phyloP scores from a whole-genome alignment of 2,888 invertebrate genomes.

The Spialia ferax region DNA sequence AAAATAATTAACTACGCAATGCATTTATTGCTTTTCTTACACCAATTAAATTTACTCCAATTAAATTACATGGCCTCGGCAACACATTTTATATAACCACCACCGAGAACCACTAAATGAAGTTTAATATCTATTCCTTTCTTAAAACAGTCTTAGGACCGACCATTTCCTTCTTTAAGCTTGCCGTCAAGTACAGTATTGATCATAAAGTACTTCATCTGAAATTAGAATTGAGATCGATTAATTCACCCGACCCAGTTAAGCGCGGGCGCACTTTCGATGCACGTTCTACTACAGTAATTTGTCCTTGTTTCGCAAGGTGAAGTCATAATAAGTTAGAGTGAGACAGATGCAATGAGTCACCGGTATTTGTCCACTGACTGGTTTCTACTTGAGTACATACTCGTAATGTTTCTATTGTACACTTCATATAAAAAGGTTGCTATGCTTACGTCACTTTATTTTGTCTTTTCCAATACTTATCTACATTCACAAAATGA shows the following conservation, averaged over 20 bases:
- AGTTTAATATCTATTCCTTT: no score
- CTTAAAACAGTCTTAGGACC: not conserved
- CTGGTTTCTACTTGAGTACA: slow-evolving; percentile 10
- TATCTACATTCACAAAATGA: no score
- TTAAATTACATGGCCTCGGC: no score
- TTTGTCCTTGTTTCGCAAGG: slow-evolving; percentile 39
- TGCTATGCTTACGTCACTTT: not conserved
- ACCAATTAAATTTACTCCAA: no score
- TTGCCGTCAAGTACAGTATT: slow-evolving; percentile 54
- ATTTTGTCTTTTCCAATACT: not conserved
- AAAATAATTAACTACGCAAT: no score
- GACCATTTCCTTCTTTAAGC: not conserved
- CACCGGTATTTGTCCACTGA: slow-evolving; percentile 29
- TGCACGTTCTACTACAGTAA: slow-evolving; percentile 32
- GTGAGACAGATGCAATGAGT: slow-evolving; percentile 31
- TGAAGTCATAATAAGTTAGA: slow-evolving; percentile 31
- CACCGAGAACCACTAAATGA: no score
- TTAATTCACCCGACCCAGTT: slow-evolving; percentile 48
- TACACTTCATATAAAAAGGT: not conserved
- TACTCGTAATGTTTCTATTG: not conserved
- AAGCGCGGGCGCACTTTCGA: slow-evolving; percentile 41
- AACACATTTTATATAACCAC: no score
- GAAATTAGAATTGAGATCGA: slow-evolving; percentile 46
- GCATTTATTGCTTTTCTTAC: no score
- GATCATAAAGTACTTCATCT: slow-evolving; percentile 39